phyloP scores from a whole-genome alignment of 1,140 invertebrate genomes.

The Drosophila pseudoananassae region DNA sequence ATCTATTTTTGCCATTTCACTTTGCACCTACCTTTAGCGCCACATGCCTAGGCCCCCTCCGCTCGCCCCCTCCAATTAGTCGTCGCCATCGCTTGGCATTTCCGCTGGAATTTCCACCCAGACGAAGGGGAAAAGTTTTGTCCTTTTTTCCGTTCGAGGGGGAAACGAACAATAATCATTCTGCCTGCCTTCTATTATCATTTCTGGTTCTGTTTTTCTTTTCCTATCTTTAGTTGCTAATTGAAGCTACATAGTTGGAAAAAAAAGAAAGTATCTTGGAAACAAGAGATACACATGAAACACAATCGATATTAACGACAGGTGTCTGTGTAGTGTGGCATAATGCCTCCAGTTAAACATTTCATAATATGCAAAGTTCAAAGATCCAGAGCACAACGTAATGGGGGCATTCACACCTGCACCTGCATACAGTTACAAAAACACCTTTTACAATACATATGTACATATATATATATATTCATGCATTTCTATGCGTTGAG shows the following conservation, averaged over 20 bases:
- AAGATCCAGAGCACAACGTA: conserved; percentile 9
- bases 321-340: neutral
- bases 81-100: conserved; percentile 62
- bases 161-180: conserved; percentile 56
- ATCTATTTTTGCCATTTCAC: conserved; percentile 58
- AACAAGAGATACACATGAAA: no score
- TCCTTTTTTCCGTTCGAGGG: conserved; percentile 49
- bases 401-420: conserved; percentile 36
- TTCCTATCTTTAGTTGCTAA: conserved; percentile 27
- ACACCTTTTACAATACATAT: conserved; percentile 12
- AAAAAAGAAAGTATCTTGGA: no score
- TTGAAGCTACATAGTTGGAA: conserved; percentile 11
- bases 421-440: neutral
- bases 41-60: neutral
- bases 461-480: neutral
- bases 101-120: conserved; percentile 61
- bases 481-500: conserved; percentile 17
- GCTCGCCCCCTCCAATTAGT: conserved; percentile 54
- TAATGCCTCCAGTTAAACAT: neutral
- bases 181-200: conserved; percentile 38
- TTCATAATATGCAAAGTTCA: neutral
- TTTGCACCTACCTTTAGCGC: conserved; percentile 58
- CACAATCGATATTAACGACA: neutral
- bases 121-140: conserved; percentile 56
- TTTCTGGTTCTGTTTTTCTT: conserved; percentile 20